Evolutionary conservation across 2,113 vertebrate species (phyloP).

Genomic region (Okapia johnstoni): DNA sequence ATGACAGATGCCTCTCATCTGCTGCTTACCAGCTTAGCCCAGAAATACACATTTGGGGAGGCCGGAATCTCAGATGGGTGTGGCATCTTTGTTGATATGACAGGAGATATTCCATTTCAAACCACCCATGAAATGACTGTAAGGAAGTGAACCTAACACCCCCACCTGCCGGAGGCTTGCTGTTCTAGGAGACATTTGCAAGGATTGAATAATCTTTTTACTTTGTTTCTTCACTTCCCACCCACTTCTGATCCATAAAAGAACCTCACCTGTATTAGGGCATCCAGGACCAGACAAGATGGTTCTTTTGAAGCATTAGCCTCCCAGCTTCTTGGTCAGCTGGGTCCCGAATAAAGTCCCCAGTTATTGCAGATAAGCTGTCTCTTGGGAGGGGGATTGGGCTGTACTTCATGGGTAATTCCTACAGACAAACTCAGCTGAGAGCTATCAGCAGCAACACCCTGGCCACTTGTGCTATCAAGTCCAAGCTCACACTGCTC

Average conservation of each 20-base stretch:
- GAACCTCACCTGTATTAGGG: neutral
- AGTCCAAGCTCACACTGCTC: neutral
- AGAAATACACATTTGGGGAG: neutral
- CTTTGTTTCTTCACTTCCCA: neutral
- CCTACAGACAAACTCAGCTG: neutral
- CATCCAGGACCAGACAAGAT: neutral
- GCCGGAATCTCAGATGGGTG: neutral
- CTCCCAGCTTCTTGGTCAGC: neutral
- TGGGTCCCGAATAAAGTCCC: rapidly evolving
- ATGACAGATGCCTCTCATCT: neutral
- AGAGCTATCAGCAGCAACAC: neutral
- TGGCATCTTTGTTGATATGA: neutral
- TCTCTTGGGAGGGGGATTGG: neutral
- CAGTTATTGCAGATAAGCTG: neutral
- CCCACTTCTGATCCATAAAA: neutral
- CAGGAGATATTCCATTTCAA: neutral
- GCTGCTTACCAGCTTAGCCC: neutral
- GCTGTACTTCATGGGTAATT: neutral
- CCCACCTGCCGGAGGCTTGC: neutral
- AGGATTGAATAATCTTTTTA: neutral
- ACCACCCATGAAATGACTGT: neutral
- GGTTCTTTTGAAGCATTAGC: neutral
- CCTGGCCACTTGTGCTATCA: neutral
- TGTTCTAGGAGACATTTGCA: neutral
- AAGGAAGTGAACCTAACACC: neutral